phyloP scores from a whole-genome alignment of 2,888 invertebrate species.

The Bhutanitis thaidina region DNA sequence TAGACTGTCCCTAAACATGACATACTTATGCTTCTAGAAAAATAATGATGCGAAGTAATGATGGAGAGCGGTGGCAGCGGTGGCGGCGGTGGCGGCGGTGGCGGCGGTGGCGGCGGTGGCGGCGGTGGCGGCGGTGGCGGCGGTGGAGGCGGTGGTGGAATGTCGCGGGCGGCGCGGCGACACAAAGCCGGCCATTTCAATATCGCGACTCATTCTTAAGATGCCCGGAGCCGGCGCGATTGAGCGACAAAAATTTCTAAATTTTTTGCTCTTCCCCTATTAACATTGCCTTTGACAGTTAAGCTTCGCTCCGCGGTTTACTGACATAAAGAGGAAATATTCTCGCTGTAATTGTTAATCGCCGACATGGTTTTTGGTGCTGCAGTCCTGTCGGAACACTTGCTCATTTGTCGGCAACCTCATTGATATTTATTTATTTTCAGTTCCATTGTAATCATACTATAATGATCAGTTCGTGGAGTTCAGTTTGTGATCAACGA shows the following conservation, averaged over 20 bases:
- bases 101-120: constrained; percentile 9
- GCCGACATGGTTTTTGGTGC: neutral
- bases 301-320: neutral
- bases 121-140: neutral
- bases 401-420: neutral
- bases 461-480: too few relatives aligned
- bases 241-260: constrained; percentile 54
- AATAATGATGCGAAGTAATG: neutral
- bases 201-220: constrained; percentile 47
- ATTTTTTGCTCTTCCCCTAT: constrained; percentile 36
- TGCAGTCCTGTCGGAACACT: neutral
- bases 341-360: constrained; percentile 19
- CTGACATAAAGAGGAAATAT: constrained; percentile 8
- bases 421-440: neutral
- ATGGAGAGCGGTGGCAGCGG: neutral
- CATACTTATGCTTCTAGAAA: neutral
- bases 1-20: too few relatives aligned
- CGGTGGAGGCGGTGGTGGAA: neutral
- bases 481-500: too few relatives aligned
- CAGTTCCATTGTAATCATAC: too few relatives aligned
- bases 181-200: constrained; percentile 43
- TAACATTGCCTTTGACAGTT: constrained; percentile 2
- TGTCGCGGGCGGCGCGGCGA: constrained; percentile 17
- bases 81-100: neutral
- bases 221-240: constrained; percentile 31